phyloP scores from a whole-genome alignment of 1,140 invertebrate genomes.

The Neodiprion fabricii region DNA sequence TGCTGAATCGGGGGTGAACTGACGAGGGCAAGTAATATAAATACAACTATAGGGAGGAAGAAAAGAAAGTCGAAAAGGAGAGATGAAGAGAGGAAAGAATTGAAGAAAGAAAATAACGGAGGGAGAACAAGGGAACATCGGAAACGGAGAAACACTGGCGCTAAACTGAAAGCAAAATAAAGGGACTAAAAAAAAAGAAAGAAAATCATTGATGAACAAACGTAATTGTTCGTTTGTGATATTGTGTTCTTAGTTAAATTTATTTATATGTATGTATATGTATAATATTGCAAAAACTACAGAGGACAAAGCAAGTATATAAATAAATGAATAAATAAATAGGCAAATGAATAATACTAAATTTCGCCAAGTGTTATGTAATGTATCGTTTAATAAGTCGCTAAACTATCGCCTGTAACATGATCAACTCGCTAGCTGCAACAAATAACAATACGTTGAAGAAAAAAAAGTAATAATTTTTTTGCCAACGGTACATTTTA shows the following conservation, averaged over 20 bases:
- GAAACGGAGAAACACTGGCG: constrained; percentile 14
- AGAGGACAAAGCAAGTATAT: not conserved
- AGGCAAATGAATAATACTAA: not conserved
- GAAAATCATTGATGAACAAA: constrained; percentile 8
- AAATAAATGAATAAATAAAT: not conserved
- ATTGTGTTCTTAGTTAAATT: constrained; percentile 19
- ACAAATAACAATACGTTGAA: not conserved
- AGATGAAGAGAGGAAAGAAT: not conserved
- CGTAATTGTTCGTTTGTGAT: constrained; percentile 15
- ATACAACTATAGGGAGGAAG: not conserved
- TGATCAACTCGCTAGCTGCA: not conserved
- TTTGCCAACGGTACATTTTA: not conserved
- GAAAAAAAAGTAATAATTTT: not conserved
- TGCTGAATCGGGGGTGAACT: too few species aligned
- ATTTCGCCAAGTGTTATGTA: constrained; percentile 1
- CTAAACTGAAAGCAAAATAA: not conserved
- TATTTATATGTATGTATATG: constrained; percentile 12
- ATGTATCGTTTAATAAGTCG: too few species aligned
- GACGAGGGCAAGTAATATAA: not conserved
- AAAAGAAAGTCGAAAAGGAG: not conserved
- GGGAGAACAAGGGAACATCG: not conserved
- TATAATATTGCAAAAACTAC: not conserved
- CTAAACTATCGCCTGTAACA: not conserved
- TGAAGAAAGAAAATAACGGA: not conserved
- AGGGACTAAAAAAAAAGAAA: not conserved